Base-by-base conservation (phyloP, 2,888 invertebrate species). In the Hipparchia semele region DNA sequence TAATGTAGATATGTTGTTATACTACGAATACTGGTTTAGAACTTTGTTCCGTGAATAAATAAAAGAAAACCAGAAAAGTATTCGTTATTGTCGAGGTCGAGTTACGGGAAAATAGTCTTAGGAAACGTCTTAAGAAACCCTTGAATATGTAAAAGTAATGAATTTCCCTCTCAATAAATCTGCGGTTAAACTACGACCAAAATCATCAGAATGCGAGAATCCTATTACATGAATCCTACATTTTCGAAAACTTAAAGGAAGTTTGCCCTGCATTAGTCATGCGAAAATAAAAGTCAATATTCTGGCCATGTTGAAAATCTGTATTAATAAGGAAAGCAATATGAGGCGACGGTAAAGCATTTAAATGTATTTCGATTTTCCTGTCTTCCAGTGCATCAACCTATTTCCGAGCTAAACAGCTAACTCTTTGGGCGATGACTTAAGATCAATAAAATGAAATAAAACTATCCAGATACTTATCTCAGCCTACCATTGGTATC, bases 371-470 rank as follows among this genome's bases (percentile, higher is more conserved):
- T 39, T 39, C 5, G 49, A 49, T 7, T 49, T 49, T 46, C 59
- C 39, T 66, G 39, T 33, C 59, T 72, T 67, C 13, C 60, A 69
- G 13, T 51, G 51, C 59, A 62, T 53, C 61, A 65, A 62, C 61
- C 61, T 75, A 71, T 73, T 73, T 73, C 66, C n/a, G 53, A 39
- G 53, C 46, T 56, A 33, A 64, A 67, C 67, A 59, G 61, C 65
- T 74, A 64, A 69, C 60, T 60, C 45, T 46, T 70, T 75, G 49
- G 54, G 66, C 71, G 74, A 78, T 81, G 78, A 79, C 73, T 79
- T 76, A 79, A 78, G 71, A 75, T 67, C 73, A 46, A 72, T 71
- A 77, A 73, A 80, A 78, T 77, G 76, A 75, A 80, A 80, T 74
- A 78, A 80, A 79, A 78, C 68, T 62, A 74, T 70, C 39, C 51